Base-by-base conservation (phyloP, 2,888 invertebrate species). In the Bombyx huttoni region DNA sequence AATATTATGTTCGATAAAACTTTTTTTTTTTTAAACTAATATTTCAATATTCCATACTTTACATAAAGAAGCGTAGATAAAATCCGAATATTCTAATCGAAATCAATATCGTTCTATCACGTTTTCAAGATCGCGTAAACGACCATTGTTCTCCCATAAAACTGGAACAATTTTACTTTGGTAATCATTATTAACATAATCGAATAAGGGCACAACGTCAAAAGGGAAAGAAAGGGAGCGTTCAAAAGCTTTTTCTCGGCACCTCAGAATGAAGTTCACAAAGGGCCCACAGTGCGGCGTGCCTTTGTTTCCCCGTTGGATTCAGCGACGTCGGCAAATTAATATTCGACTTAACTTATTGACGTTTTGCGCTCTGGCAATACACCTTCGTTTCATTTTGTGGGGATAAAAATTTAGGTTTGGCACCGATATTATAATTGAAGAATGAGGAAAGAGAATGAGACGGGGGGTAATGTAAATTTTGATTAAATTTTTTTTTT, bases 331-430 rank as follows among this genome's bases (percentile, higher is more conserved):
- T 65, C 60, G 54, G 54, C 48, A 70, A 73, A 79, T 78, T 76
- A 73, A 73, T 77, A 72, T 74, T 75, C 68, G 65, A 79, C 75
- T 72, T 68, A 68, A 69, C 66, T 69, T 70, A 69, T 70, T 66
- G 67, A 34, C 10, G 12, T n/a, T 47, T 40, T 40, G 8, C 12
- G 12, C 40, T 7, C 7, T 12, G 12, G 40, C 9, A 40, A 40
- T 24, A 24, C 24, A 24, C 24, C 5, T 24, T 24, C 24, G 24
- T 5, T 24, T 24, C 24, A 24, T 1, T 24, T 1, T 5, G 24
- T 24, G 24, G 24, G 24, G 1, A 24, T 24, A 24, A 24, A 24
- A 24, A 24, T 24, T 24, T 24, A 24, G 24, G 2, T 24, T 1
- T 24, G 24, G 24, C 3, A 24, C 24, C 24, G 24, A 3, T 3